phyloP scores from a whole-genome alignment of 2,888 invertebrate species.

The Mamestra brassicae region DNA sequence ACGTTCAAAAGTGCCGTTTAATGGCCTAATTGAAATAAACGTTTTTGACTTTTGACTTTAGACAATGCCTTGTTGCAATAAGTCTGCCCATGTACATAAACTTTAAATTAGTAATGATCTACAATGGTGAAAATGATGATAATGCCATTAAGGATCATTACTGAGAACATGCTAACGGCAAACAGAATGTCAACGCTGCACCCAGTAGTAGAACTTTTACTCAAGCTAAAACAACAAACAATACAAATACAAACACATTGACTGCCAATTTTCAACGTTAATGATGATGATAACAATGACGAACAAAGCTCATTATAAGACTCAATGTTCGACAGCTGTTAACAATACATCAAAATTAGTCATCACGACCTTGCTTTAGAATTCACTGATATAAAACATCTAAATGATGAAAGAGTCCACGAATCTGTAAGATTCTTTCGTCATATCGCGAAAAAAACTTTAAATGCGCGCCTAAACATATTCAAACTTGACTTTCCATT shows the following conservation, averaged over 20 bases:
- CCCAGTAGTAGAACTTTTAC: slow-evolving; percentile 17
- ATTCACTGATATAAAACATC: slow-evolving; percentile 38
- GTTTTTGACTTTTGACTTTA: no score
- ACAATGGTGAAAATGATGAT: background rate
- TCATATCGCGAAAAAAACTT: slow-evolving; percentile 66
- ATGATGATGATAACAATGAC: slow-evolving; percentile 50
- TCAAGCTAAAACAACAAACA: slow-evolving; percentile 17
- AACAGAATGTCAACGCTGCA: background rate
- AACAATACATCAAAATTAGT: slow-evolving; percentile 41
- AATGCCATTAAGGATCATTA: background rate
- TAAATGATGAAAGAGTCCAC: slow-evolving; percentile 55
- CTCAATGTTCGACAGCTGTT: slow-evolving; percentile 34
- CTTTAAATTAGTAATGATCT: no score
- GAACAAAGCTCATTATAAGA: slow-evolving; percentile 36
- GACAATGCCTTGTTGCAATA: no score
- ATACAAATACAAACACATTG: slow-evolving; percentile 31
- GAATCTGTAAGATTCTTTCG: slow-evolving; percentile 76
- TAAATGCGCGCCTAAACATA: slow-evolving; percentile 63
- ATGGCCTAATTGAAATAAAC: no score
- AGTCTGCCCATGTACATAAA: no score
- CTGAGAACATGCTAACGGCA: background rate
- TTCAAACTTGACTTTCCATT: slow-evolving; percentile 81
- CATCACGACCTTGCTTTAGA: slow-evolving; percentile 48
- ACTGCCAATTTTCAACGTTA: slow-evolving; percentile 34
- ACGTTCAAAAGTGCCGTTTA: no score